Base-by-base conservation (phyloP, 2,113 vertebrate species). In the Dipodomys spectabilis region DNA sequence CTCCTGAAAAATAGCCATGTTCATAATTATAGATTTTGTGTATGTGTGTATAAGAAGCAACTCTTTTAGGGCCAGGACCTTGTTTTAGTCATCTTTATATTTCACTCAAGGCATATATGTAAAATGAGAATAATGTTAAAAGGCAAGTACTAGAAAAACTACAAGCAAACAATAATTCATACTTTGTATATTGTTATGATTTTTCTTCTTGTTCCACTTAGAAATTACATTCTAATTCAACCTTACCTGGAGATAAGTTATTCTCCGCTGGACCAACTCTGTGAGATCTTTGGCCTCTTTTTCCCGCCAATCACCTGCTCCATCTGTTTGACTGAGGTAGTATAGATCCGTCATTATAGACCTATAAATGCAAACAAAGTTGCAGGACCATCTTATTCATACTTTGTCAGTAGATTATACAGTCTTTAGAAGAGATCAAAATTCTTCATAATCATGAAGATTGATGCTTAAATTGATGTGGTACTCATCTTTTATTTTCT, bases 261-360 rank as follows among this genome's bases (percentile, higher is more conserved):
- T 99, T 98, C 99, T 98, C 97, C 99, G 99, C 97, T 99, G 99
- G 90, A 99, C 99, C 97, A 99, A 98, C 32, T 98, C 98, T 93
- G 99, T 99, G 95, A 99, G 98, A 97, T 99, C 99, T 98, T 99
- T 99, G 98, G 99, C 99, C 96, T 99, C 99, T 98, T 99, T 99
- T 96, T 98, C 97, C 97, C 99, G 98, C 99, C 99, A 99, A 5
- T 99, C 99, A 88, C 99, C 99, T 77, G 99, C 99, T 97, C 99
- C 99, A 94, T 99, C 99, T 88, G 99, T 99, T 98, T 99, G 99
- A 98, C 99, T 99, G 99, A 99, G 99, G 99, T 99, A 99, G 98
- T 99, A 99, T 96, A 99, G 98, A 98, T 99, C 99, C 16, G 99
- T 99, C 99, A 99, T 99, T 98, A 99, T 98, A 94, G 99, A 99